These are phyloP conservation scores for Nibea albiflora DNA, from an alignment of 2,113 vertebrate species.

Conservation along the genomic window DNA sequence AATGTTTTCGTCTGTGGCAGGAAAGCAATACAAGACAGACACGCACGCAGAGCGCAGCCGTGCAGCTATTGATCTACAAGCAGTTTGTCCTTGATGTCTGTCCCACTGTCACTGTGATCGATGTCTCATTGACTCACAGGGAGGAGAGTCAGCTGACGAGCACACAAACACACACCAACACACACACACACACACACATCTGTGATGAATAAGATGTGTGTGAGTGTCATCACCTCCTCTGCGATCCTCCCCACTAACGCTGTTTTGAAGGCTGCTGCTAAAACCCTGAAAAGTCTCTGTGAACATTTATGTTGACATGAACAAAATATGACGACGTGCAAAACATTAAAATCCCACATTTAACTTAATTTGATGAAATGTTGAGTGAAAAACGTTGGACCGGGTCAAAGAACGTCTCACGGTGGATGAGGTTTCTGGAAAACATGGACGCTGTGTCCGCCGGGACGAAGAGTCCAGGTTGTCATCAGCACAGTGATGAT, in stretches of 20 bases:
- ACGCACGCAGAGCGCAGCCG: constrained; percentile 37
- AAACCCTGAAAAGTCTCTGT: not conserved
- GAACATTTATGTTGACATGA: not conserved
- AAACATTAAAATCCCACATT: no score
- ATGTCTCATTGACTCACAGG: constrained; percentile 74
- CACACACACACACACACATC: constrained; percentile 23
- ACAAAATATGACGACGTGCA: no score
- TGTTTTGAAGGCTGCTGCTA: not conserved
- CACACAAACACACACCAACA: constrained; percentile 29
- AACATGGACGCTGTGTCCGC: no score
- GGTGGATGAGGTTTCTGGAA: no score
- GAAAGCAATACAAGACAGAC: constrained; percentile 26
- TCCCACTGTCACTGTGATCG: constrained; percentile 75
- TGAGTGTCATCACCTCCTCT: constrained; percentile 36
- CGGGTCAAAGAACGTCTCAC: no score
- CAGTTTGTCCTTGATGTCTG: constrained; percentile 79
- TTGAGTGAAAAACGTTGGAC: no score
- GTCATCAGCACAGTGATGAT: no score
- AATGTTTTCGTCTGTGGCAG: constrained; percentile 32
- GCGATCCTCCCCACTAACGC: constrained; percentile 16
- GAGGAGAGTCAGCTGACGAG: constrained; percentile 62
- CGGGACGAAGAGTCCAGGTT: no score
- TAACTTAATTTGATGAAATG: no score
- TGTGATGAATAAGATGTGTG: constrained; percentile 46
- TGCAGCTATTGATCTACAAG: constrained; percentile 68